phyloP scores from a whole-genome alignment of 2,888 invertebrate species.

The Cantharis lateralis region DNA sequence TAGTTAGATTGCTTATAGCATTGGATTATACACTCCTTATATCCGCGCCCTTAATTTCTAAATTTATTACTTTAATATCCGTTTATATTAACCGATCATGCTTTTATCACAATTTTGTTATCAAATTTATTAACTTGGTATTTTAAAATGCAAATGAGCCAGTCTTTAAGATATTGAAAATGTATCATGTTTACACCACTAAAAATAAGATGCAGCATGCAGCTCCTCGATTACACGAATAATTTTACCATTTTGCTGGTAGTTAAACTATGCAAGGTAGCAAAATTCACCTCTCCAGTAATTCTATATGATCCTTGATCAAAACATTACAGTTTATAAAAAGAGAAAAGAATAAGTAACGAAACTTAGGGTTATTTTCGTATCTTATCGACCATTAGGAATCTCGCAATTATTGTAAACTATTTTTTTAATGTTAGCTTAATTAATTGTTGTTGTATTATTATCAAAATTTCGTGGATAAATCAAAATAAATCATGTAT shows the following conservation, averaged over 20 bases:
- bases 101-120: slow-evolving; percentile 1
- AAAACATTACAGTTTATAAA: too few relatives aligned
- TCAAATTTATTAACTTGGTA: neutral
- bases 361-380: too few relatives aligned
- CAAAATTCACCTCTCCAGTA: too few relatives aligned
- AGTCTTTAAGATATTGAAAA: too few relatives aligned
- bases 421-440: neutral
- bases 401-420: neutral
- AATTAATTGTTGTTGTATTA: neutral
- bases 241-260: too few relatives aligned
- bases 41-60: slow-evolving; percentile 9
- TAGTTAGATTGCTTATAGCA: neutral
- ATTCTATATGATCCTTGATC: too few relatives aligned
- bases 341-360: too few relatives aligned
- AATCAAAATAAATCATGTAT: neutral
- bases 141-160: neutral
- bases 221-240: too few relatives aligned
- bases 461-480: neutral
- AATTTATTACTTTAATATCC: slow-evolving; percentile 16
- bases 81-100: slow-evolving; percentile 1
- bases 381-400: neutral
- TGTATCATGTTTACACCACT: too few relatives aligned
- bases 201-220: too few relatives aligned
- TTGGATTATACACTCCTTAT: neutral
- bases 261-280: too few relatives aligned